Evolutionary conservation across 2,888 invertebrate species (phyloP), one percentile per base, ranked within the genome.

Genomic region (Xestia rhomboidea): DNA sequence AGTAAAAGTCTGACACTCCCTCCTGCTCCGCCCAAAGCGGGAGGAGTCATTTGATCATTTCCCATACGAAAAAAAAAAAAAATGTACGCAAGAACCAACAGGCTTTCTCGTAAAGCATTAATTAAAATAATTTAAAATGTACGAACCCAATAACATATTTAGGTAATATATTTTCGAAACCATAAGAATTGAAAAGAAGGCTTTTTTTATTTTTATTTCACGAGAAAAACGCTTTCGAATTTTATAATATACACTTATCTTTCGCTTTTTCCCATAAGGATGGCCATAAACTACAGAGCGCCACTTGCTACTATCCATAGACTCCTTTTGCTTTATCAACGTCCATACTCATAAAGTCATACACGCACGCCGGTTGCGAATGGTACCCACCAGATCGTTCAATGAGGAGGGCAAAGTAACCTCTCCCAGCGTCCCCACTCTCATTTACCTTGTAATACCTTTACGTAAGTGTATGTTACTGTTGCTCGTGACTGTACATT

Each of bases 401-500:
- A 41, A 41, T 41, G 7, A 41, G 41, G 11, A 41, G 41, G 41
- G 41, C 41, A 10, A 41, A 41, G 13, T 54, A n/a, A 51, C 51
- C 24, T 0, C 11, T n/a, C 11, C 24, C n/a, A 54, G 54, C n/a
- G 13, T 27, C 15, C 5, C 13, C 3, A 27, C 57, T 27, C 57
- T 15, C 13, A 54, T 13, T 57, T 57, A 57, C 1, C 8, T 24
- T n/a, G 2, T 54, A 5, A n/a, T 54, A 54, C 30, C 18, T 60
- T 30, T 60, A 57, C 15, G 8, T 18, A 18, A 30, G 27, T 21
- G 21, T 11, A 34, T 34, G 34, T 62, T 11, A 62, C 21, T 62
- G 11, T 21, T 27, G 41, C 41, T n/a, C 1, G 10, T 41, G n/a
- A 27, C n/a, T 41, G 54, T 68, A 72, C 54, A 72, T 74, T 82